Evolutionary conservation across 1,140 invertebrate species (phyloP).

Genomic region (Acromyrmex charruanus): DNA sequence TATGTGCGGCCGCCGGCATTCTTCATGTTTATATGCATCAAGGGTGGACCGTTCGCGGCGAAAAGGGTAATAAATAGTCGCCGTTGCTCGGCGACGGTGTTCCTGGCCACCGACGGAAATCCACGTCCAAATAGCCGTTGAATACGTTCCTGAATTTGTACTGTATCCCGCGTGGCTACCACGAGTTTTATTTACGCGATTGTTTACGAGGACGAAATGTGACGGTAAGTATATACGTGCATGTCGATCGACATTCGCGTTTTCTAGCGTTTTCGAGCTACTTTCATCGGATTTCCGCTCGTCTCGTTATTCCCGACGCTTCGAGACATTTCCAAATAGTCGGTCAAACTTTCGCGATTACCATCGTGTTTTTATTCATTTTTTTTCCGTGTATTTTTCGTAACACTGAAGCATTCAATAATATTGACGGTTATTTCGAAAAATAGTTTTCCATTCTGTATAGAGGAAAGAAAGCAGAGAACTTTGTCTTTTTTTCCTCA

Average conservation of each 20-base stretch:
- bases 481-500: background rate
- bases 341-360: conserved; percentile 4
- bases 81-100: conserved; percentile 68
- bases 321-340: conserved; percentile 16
- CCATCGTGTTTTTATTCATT: background rate
- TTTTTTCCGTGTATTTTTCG: background rate
- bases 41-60: conserved; percentile 52
- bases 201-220: conserved; percentile 56
- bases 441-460: conserved; percentile 8
- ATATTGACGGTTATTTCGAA: conserved; percentile 19
- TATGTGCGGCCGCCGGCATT: conserved; percentile 56
- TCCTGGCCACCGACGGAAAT: conserved; percentile 38
- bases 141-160: conserved; percentile 67
- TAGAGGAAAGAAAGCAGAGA: background rate
- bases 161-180: conserved; percentile 17
- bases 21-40: conserved; percentile 80
- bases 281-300: conserved; percentile 3
- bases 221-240: background rate
- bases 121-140: conserved; percentile 69
- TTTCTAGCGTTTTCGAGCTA: background rate
- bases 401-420: background rate
- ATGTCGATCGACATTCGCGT: conserved; percentile 1
- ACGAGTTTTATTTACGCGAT: conserved; percentile 60
- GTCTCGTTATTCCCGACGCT: conserved; percentile 2
- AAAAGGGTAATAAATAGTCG: conserved; percentile 73